Evolutionary conservation across 2,113 vertebrate species (phyloP).

Genomic region (Gopherus flavomarginatus): DNA sequence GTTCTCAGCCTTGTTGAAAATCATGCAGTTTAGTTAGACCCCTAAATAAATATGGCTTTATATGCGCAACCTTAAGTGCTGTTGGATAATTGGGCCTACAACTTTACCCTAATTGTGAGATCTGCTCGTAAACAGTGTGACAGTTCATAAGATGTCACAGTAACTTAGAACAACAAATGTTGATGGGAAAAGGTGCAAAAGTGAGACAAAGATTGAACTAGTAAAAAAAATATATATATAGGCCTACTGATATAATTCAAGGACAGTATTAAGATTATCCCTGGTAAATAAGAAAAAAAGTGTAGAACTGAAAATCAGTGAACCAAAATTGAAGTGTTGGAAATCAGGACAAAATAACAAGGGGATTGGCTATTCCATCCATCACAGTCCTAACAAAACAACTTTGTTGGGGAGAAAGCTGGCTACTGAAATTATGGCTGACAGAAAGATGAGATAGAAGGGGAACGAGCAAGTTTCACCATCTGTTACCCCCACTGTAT

Average conservation of each 20-base stretch:
- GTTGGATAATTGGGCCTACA: background rate
- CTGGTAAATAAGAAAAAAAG: too few relatives aligned
- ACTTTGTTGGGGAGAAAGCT: background rate
- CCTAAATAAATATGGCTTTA: background rate
- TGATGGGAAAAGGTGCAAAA: background rate
- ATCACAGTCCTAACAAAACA: background rate
- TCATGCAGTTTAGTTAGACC: background rate
- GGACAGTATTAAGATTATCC: background rate
- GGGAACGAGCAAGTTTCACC: background rate
- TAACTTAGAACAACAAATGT: background rate
- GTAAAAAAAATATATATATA: background rate
- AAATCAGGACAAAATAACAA: too few relatives aligned
- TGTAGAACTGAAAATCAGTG: too few relatives aligned
- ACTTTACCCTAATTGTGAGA: background rate
- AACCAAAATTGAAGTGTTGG: too few relatives aligned
- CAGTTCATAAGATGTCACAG: background rate
- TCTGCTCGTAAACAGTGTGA: background rate
- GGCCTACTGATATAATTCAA: background rate
- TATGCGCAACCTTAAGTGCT: background rate
- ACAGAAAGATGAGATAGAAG: background rate
- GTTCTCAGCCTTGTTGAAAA: background rate
- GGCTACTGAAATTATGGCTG: background rate
- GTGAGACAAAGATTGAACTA: background rate
- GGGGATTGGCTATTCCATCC: too few relatives aligned
- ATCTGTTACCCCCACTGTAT: background rate